Percentiles rank a stretch among this genome's conserved stretches.
Evolutionary conservation across 2,888 invertebrate genomes (phyloP).

Genomic region (Stramonita haemastoma): DNA sequence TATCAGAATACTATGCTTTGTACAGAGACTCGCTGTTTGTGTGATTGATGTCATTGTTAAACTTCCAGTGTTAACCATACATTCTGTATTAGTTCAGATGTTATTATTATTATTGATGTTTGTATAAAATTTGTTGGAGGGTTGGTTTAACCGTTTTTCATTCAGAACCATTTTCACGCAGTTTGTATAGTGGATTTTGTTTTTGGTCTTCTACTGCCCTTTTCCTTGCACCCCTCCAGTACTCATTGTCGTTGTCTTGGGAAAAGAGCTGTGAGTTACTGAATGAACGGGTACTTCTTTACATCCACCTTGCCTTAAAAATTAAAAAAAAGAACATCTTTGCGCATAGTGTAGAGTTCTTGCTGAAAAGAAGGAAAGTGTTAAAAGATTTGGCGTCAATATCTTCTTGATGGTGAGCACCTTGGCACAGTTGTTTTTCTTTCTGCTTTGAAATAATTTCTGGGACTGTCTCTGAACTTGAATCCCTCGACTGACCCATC

Average conservation of each 20-base stretch:
- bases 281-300: slow-evolving; percentile 52
- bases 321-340: slow-evolving; percentile 20
- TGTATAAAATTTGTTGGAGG: slow-evolving; percentile 26
- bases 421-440: not conserved
- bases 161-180: not conserved
- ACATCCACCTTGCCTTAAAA: slow-evolving; percentile 44
- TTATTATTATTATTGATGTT: slow-evolving; percentile 16
- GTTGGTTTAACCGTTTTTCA: not conserved
- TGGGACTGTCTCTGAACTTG: not conserved
- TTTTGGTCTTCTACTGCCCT: not conserved
- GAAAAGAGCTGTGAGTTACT: slow-evolving; percentile 48
- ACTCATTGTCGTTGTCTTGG: slow-evolving; percentile 39
- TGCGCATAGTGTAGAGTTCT: not conserved
- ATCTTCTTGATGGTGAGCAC: not conserved
- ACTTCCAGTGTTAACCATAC: slow-evolving; percentile 49
- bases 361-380: not conserved
- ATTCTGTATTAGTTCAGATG: slow-evolving; percentile 35
- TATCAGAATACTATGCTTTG: not conserved
- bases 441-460: not conserved
- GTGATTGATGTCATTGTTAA: slow-evolving; percentile 47
- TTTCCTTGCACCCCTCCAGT: not conserved
- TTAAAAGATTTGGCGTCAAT: not conserved
- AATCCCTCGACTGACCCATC: not conserved
- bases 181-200: slow-evolving; percentile 2
- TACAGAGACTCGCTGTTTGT: slow-evolving; percentile 24